Evolutionary conservation across 2,797 vertebrate genomes (phyloP).

Genomic region (Leptodactylus fallax): DNA sequence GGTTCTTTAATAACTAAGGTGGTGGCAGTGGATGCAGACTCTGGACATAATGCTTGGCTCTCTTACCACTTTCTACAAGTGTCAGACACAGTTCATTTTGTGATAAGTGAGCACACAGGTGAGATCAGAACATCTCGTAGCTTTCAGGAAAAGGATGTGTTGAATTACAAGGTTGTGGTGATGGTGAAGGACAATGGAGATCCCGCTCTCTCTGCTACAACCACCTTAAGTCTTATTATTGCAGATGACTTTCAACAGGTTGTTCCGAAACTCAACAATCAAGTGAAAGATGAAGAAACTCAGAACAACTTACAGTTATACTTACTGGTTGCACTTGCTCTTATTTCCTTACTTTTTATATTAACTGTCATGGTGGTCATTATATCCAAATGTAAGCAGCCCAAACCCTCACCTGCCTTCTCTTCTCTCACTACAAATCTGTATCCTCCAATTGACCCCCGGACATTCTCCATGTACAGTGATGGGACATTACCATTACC

Average conservation of each 20-base stretch:
- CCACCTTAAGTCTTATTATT: constrained; percentile 59
- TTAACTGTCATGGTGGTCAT: constrained; percentile 64
- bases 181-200: constrained; percentile 69
- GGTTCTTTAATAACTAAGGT: constrained; percentile 4
- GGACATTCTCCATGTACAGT: constrained; percentile 31
- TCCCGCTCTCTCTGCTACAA: constrained; percentile 65
- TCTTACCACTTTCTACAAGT: constrained; percentile 68
- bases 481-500: constrained; percentile 30
- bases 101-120: constrained; percentile 54
- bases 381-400: constrained; percentile 45
- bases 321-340: constrained; percentile 65
- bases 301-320: constrained; percentile 68
- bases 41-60: constrained; percentile 71
- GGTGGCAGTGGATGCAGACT: constrained; percentile 69
- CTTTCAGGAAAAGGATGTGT: constrained; percentile 67
- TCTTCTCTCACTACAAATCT: constrained; percentile 49
- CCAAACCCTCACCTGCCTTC: not conserved
- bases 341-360: constrained; percentile 68
- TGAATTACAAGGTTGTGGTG: constrained; percentile 69
- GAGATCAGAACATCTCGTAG: constrained; percentile 60
- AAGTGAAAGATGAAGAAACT: accelerated
- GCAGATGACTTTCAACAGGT: constrained; percentile 67
- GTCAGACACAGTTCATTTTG: constrained; percentile 63
- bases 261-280: constrained; percentile 58
- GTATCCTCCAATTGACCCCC: constrained; percentile 40